Percentiles rank a stretch among this genome's conserved stretches.
Conservation (phyloP, 2,888 invertebrate genomes). For the Leuctra nigra region DNA sequence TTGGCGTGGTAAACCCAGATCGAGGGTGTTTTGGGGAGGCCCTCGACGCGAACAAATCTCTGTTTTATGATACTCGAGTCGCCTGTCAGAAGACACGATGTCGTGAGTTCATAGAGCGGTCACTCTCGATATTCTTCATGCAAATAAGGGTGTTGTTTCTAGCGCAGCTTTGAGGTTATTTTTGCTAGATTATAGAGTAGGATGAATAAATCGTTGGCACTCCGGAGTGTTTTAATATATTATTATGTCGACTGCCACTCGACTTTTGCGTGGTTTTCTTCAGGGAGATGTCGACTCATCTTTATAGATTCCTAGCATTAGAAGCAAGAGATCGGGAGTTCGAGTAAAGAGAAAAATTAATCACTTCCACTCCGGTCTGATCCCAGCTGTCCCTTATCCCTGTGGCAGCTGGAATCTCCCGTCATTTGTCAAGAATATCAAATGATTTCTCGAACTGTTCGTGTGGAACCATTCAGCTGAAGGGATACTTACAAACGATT, state of each 20-base stretch:
- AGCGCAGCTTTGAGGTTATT: too few species aligned
- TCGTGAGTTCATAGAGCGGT: not conserved
- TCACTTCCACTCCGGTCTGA: slow-evolving; percentile 18
- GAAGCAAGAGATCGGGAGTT: slow-evolving; percentile 6
- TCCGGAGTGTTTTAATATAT: too few species aligned
- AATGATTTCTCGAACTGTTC: slow-evolving; percentile 35
- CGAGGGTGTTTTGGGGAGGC: too few species aligned
- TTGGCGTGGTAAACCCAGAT: not conserved
- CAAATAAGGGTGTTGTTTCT: too few species aligned
- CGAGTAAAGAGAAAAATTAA: slow-evolving; percentile 19
- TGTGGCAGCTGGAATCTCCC: slow-evolving; percentile 19
- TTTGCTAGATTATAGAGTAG: too few species aligned
- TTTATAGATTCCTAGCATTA: slow-evolving; percentile 17
- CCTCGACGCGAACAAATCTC: too few species aligned
- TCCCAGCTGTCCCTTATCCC: slow-evolving; percentile 22
- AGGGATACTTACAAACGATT: slow-evolving; percentile 11
- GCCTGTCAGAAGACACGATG: not conserved
- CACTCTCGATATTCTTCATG: too few species aligned
- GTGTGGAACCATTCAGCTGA: slow-evolving; percentile 18
- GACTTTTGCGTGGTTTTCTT: too few species aligned
- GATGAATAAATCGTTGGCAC: too few species aligned
- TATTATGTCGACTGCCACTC: too few species aligned
- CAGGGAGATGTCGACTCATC: not conserved
- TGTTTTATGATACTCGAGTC: too few species aligned
- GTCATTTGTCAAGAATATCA: slow-evolving; percentile 41